Conservation (phyloP, 2,113 vertebrate genomes). For the Triplophysa siluroides region DNA sequence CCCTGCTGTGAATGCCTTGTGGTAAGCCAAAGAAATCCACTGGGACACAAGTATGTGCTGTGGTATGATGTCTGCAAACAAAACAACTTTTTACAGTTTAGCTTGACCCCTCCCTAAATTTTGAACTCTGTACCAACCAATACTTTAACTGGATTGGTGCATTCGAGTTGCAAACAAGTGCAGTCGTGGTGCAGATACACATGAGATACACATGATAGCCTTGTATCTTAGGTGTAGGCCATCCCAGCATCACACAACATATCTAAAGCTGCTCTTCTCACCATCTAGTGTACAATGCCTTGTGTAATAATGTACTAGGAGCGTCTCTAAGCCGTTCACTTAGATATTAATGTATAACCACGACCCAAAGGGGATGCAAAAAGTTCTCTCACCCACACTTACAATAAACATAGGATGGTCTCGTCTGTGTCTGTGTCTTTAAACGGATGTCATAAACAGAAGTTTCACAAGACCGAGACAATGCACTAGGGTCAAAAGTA, state of each 20-base stretch:
- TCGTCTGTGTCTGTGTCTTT: conserved; percentile 58
- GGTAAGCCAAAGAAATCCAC: conserved; percentile 44
- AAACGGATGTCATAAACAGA: conserved; percentile 51
- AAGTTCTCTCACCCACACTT: conserved; percentile 36
- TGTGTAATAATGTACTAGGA: conserved; percentile 51
- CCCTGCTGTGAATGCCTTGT: conserved; percentile 46
- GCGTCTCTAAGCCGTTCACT: conserved; percentile 34
- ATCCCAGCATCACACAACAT: conserved; percentile 16
- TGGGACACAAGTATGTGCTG: conserved; percentile 58
- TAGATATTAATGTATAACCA: conserved; percentile 37
- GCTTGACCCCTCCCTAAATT: conserved; percentile 51
- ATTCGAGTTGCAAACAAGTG: conserved; percentile 42
- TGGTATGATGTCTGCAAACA: conserved; percentile 65
- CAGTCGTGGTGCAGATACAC: background rate
- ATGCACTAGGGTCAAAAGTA: background rate
- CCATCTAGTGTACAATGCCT: conserved; percentile 1
- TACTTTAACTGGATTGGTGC: conserved; percentile 54
- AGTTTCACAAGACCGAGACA: background rate
- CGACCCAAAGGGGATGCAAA: conserved; percentile 45
- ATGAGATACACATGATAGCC: background rate
- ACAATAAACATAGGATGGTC: conserved; percentile 61
- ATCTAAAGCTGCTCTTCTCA: conserved; percentile 33
- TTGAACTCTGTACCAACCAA: conserved; percentile 50
- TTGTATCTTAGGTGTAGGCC: background rate
- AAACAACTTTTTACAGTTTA: conserved; percentile 63